Conservation (phyloP, 92 coral and sea anemone genomes). For the Phymanthus crucifer region DNA sequence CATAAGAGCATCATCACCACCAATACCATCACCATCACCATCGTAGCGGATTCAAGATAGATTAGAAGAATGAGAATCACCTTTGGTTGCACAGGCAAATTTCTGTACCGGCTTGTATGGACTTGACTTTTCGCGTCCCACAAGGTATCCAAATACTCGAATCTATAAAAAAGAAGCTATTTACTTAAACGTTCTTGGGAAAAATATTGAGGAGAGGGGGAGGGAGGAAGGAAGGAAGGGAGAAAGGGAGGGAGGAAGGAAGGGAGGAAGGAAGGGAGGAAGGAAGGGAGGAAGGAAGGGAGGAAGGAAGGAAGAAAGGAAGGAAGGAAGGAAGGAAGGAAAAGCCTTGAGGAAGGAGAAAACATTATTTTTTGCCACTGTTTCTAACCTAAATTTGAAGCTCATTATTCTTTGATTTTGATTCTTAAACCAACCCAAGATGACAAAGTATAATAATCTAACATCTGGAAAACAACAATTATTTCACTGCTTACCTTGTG, state of each 20-base stretch:
- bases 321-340: neutral
- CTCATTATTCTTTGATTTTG: too few relatives aligned
- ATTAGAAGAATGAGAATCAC: slow-evolving; percentile 28
- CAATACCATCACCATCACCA: neutral
- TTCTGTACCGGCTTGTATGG: slow-evolving; percentile 61
- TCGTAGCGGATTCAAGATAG: neutral
- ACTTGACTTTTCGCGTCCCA: slow-evolving; percentile 86
- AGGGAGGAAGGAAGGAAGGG: neutral
- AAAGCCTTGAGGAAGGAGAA: too few relatives aligned
- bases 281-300: neutral
- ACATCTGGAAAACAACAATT: too few relatives aligned
- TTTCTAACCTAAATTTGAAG: too few relatives aligned
- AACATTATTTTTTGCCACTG: too few relatives aligned
- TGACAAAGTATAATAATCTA: too few relatives aligned
- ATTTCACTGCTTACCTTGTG: slow-evolving; percentile 10
- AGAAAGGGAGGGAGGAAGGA: neutral
- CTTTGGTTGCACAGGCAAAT: slow-evolving; percentile 67
- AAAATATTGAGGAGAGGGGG: neutral
- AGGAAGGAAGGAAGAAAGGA: neutral
- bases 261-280: neutral
- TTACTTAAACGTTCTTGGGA: too few relatives aligned
- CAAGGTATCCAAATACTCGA: slow-evolving; percentile 88
- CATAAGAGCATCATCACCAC: neutral
- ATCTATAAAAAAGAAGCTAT: slow-evolving; percentile 43
- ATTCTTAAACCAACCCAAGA: too few relatives aligned